Percentiles rank a stretch among this genome's conserved stretches.
Conservation (phyloP, 2,888 invertebrate species). For the Sympetrum striolatum region DNA sequence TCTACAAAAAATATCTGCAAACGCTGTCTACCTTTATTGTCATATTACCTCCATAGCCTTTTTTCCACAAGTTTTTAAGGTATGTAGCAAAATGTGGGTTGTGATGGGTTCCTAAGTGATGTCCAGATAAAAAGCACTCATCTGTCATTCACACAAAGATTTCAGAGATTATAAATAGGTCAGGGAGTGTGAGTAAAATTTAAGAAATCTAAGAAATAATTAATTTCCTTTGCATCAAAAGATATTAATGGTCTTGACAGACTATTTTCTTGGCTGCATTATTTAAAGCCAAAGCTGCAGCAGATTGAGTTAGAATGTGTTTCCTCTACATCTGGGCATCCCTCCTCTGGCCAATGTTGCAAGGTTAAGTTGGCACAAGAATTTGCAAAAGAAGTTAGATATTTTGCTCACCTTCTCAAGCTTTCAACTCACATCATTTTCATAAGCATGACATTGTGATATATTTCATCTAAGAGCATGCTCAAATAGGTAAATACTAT, state of each 20-base stretch:
- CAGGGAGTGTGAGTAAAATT: not conserved
- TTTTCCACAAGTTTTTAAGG: slow-evolving; percentile 5
- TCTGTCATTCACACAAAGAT: too few species aligned
- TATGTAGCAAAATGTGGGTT: not conserved
- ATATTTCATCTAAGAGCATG: slow-evolving; percentile 13
- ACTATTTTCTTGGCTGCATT: not conserved
- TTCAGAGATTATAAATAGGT: not conserved
- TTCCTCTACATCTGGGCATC: not conserved
- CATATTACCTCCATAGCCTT: slow-evolving; percentile 32
- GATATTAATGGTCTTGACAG: not conserved
- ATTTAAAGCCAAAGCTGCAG: not conserved
- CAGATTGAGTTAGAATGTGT: not conserved
- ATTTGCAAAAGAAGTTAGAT: slow-evolving; percentile 1
- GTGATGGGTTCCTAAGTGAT: slow-evolving; percentile 24
- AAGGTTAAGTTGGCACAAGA: slow-evolving; percentile 1
- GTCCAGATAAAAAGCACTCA: not conserved
- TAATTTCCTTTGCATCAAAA: not conserved
- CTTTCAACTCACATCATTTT: slow-evolving; percentile 41
- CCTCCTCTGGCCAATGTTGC: not conserved
- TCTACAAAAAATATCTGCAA: not conserved
- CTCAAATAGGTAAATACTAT: not conserved
- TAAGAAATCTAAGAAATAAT: not conserved
- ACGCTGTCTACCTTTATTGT: slow-evolving; percentile 3
- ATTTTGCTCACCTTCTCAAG: slow-evolving; percentile 13
- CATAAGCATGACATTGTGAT: slow-evolving; percentile 18